Percentiles rank a stretch among this genome's conserved stretches.
Conservation (phyloP, 2,113 vertebrate genomes). For the Ornithorhynchus anatinus region DNA sequence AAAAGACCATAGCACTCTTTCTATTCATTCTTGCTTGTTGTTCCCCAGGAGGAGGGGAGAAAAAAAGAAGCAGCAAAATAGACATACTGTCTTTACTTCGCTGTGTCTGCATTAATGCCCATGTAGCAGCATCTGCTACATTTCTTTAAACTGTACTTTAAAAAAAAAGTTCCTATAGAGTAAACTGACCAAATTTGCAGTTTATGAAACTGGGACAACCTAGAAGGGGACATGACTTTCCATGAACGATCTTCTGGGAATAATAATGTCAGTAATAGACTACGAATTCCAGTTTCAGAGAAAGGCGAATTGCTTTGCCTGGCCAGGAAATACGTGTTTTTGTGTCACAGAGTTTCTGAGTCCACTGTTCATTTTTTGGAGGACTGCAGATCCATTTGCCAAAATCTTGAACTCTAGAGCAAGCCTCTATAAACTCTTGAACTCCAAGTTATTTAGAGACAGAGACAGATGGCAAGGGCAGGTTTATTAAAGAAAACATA, state of each 20-base stretch:
- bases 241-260: slow-evolving; percentile 42
- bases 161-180: no score
- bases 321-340: background rate
- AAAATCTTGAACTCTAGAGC: background rate
- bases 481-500: slow-evolving; percentile 62
- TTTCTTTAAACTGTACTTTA: slow-evolving; percentile 32
- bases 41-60: background rate
- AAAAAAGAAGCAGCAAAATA: background rate
- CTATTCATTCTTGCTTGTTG: background rate
- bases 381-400: background rate
- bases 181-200: slow-evolving; percentile 54
- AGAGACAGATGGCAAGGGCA: slow-evolving; percentile 52
- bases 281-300: slow-evolving; percentile 26
- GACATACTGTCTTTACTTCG: background rate
- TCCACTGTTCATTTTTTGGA: slow-evolving; percentile 15
- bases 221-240: slow-evolving; percentile 54
- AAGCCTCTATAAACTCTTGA: slow-evolving; percentile 65
- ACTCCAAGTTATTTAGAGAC: slow-evolving; percentile 60
- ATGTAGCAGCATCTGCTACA: slow-evolving; percentile 34
- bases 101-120: background rate
- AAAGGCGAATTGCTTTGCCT: slow-evolving; percentile 6
- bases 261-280: slow-evolving; percentile 54
- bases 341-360: background rate
- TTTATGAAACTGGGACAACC: slow-evolving; percentile 68
- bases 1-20: background rate